Percentiles rank a stretch among this genome's conserved stretches.
phyloP scores from a whole-genome alignment of 2,888 invertebrate species.

The Epirrita christyi region DNA sequence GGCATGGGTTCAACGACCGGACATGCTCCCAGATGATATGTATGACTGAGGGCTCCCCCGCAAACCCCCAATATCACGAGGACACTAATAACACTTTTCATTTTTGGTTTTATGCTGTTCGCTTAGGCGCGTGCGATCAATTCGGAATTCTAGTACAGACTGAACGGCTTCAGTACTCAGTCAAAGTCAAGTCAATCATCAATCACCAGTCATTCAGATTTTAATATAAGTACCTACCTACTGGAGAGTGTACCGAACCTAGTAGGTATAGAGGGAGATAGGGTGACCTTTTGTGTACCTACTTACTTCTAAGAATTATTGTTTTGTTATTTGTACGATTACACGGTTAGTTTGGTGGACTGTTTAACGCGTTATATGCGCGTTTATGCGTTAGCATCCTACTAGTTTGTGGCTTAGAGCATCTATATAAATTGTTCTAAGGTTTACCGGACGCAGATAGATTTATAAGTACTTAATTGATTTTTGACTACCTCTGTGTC shows the following conservation, averaged over 20 bases:
- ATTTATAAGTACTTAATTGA: no score
- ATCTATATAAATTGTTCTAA: no score
- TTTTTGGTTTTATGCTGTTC: conserved; percentile 36
- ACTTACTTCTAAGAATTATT: not conserved
- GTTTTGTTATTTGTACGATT: not conserved
- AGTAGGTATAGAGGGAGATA: not conserved
- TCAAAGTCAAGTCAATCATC: no score
- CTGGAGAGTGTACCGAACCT: not conserved
- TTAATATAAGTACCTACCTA: no score
- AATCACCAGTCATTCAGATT: no score
- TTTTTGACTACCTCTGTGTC: no score
- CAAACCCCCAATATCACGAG: conserved; percentile 57
- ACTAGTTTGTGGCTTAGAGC: no score
- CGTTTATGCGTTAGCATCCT: no score
- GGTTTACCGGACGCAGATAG: no score
- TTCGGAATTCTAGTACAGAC: conserved; percentile 13
- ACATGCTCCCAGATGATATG: conserved; percentile 90
- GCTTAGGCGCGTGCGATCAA: conserved; percentile 22
- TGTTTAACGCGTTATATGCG: no score
- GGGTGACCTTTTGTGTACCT: conserved; percentile 17
- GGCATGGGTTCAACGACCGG: conserved; percentile 90
- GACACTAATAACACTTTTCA: conserved; percentile 50
- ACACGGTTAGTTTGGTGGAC: not conserved
- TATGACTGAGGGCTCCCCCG: conserved; percentile 80
- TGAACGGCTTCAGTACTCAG: conserved; percentile 7